Evolutionary conservation across 2,113 vertebrate species (phyloP).

Genomic region (Sapajus apella): DNA sequence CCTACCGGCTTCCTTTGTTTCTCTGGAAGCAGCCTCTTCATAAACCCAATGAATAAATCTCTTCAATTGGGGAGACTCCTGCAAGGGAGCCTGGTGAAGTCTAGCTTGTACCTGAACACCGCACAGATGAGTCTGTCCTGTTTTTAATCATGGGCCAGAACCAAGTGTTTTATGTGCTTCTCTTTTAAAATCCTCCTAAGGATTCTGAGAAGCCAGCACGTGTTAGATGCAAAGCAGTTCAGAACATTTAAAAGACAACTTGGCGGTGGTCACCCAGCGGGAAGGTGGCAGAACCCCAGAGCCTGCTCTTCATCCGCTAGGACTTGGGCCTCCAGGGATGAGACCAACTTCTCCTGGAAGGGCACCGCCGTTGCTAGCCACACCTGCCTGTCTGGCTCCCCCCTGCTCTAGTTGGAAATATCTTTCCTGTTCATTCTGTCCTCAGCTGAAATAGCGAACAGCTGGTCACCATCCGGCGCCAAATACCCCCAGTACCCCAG

Average conservation of each 20-base stretch:
- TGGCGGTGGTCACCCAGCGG: background rate
- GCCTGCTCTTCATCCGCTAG: too few relatives aligned
- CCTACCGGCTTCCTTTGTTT: background rate
- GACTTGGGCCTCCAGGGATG: background rate
- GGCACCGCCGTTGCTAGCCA: background rate
- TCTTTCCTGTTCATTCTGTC: background rate
- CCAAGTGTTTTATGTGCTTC: background rate
- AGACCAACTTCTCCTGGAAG: background rate
- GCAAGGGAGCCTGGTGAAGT: background rate
- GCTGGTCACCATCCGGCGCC: background rate
- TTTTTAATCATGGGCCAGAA: background rate
- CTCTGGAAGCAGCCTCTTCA: background rate
- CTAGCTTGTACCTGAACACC: background rate
- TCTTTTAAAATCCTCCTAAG: background rate
- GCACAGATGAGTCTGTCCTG: background rate
- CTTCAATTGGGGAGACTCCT: background rate
- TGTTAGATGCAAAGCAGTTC: background rate
- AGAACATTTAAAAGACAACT: background rate
- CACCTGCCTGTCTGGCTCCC: background rate
- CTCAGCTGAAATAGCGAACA: background rate
- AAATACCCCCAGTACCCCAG: background rate
- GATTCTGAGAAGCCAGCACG: background rate
- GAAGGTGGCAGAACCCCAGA: background rate
- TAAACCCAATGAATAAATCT: background rate
- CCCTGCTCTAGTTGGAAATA: background rate